These are phyloP conservation scores for Mactromeris polynyma DNA, from an alignment of 2,888 invertebrate genomes.

Conservation along the genomic window DNA sequence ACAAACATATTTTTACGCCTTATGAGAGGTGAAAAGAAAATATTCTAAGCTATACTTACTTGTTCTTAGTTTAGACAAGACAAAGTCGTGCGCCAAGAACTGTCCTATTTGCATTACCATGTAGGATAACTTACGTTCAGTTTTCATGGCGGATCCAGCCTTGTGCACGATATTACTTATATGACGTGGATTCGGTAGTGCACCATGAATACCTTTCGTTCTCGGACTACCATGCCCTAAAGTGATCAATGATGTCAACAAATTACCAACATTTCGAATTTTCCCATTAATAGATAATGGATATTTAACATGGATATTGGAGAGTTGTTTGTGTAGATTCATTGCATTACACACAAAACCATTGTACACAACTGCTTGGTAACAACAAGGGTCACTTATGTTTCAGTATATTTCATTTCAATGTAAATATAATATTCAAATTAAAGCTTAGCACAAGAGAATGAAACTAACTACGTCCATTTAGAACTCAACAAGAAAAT, in stretches of 20 bases:
- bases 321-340: too few species aligned
- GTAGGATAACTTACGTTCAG: conserved; percentile 21
- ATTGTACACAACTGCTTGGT: too few species aligned
- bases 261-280: neutral
- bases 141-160: conserved; percentile 1
- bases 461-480: too few species aligned
- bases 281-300: neutral
- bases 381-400: too few species aligned
- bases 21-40: too few species aligned
- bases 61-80: conserved; percentile 36
- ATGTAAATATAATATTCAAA: too few species aligned
- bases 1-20: too few species aligned
- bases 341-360: too few species aligned
- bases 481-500: too few species aligned
- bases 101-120: conserved; percentile 68
- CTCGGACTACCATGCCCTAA: conserved; percentile 41
- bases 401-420: too few species aligned
- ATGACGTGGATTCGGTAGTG: conserved; percentile 54
- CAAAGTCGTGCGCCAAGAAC: conserved; percentile 66
- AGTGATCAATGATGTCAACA: neutral
- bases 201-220: conserved; percentile 1
- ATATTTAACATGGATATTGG: too few species aligned
- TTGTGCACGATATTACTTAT: conserved; percentile 61
- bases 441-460: too few species aligned
- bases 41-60: neutral